A percentile compares a stretch with the other conserved stretches of the same genome.
Evolutionary conservation across 2,113 vertebrate species (phyloP).

Genomic region (Corythornis madagascariensis): DNA sequence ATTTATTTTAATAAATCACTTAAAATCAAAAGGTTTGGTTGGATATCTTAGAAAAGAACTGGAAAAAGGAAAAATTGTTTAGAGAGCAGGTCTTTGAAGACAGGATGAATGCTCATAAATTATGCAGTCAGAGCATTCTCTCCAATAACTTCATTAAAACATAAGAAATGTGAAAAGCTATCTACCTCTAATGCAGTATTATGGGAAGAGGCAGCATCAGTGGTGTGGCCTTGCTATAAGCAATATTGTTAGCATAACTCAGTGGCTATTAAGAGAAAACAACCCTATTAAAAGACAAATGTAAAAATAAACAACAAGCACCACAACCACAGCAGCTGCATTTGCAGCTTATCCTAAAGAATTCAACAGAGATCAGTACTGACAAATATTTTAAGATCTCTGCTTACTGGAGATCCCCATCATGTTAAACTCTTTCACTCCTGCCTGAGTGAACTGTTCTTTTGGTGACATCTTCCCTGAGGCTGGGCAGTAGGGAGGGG

Average conservation of each 20-base stretch:
- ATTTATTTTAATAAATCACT: slow-evolving; percentile 43
- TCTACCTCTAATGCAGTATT: slow-evolving; percentile 47
- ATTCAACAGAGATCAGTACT: background rate
- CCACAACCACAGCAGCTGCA: background rate
- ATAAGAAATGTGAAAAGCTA: slow-evolving; percentile 73
- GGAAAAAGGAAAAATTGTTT: slow-evolving; percentile 53
- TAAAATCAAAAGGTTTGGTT: slow-evolving; percentile 25
- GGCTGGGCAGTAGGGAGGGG: no score
- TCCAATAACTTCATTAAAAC: slow-evolving; percentile 78
- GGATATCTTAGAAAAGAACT: slow-evolving; percentile 42
- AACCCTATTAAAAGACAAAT: slow-evolving; percentile 14
- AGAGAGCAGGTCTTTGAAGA: slow-evolving; percentile 53
- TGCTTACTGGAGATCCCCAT: background rate
- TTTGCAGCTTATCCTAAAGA: background rate
- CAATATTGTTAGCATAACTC: slow-evolving; percentile 34
- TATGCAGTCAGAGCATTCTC: slow-evolving; percentile 69
- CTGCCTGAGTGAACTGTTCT: background rate
- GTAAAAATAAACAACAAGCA: background rate
- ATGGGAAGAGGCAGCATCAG: slow-evolving; percentile 2
- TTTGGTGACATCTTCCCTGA: background rate
- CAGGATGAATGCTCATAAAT: slow-evolving; percentile 67
- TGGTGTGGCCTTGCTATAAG: slow-evolving; percentile 56
- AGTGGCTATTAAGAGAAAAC: slow-evolving; percentile 9
- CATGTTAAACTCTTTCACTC: background rate
- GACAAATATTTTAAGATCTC: background rate